Conservation (phyloP, 2,797 vertebrate genomes). For the Phalloptychus januarius region DNA sequence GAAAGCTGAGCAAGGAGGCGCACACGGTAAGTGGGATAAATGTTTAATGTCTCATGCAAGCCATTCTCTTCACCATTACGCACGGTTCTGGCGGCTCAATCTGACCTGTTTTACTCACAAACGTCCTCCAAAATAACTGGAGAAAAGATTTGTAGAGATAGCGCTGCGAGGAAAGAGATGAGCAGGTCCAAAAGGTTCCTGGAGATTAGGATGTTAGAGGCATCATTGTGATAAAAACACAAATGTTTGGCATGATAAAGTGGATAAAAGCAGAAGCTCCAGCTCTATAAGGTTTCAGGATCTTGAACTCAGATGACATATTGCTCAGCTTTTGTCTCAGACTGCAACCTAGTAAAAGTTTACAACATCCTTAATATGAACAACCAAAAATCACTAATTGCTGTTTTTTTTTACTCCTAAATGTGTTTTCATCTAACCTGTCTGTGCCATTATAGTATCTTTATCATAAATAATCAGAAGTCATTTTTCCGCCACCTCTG, state of each 20-base stretch:
- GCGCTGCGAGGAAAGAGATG: neutral
- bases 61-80: conserved; percentile 49
- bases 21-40: conserved; percentile 49
- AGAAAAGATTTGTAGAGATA: neutral
- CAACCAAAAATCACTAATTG: neutral
- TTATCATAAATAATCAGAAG: too few relatives aligned
- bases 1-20: neutral
- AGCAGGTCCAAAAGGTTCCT: conserved; percentile 15
- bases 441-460: neutral
- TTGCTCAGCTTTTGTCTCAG: neutral
- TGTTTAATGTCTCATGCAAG: neutral
- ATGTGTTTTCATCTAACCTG: too few relatives aligned
- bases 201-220: conserved; percentile 4
- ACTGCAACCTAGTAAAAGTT: conserved; percentile 8
- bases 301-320: neutral
- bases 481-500: too few relatives aligned
- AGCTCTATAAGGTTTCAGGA: neutral
- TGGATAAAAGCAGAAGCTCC: neutral
- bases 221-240: neutral
- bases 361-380: neutral
- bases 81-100: conserved; percentile 33
- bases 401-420: neutral
- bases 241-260: neutral
- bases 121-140: neutral
- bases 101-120: neutral